Evolutionary conservation across 2,888 invertebrate species (phyloP).

Genomic region (Sarcophaga subvicina): DNA sequence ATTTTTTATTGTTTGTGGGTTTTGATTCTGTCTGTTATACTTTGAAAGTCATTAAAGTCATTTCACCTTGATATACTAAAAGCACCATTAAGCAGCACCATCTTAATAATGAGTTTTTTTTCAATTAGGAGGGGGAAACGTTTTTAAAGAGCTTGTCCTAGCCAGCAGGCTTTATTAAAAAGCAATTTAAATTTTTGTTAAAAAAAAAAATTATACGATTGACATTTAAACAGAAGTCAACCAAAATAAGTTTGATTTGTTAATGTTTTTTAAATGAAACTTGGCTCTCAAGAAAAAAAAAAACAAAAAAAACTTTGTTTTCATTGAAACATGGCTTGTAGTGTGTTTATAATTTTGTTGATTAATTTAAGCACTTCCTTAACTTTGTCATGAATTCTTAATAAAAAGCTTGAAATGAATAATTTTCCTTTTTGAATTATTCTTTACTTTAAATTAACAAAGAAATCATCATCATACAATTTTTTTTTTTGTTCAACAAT

Average conservation of each 20-base stretch:
- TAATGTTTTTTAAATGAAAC: neutral
- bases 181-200: neutral
- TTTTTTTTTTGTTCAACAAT: conserved; percentile 51
- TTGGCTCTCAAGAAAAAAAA: neutral
- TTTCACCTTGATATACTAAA: conserved; percentile 52
- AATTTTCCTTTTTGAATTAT: conserved; percentile 13
- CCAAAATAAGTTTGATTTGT: neutral
- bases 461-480: conserved; percentile 13
- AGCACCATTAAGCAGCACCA: neutral
- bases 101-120: neutral
- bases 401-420: conserved; percentile 47
- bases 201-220: conserved; percentile 10
- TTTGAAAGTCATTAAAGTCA: neutral
- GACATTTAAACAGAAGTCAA: conserved; percentile 40
- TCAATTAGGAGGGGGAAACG: neutral
- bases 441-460: conserved; percentile 42
- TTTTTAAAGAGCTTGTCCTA: conserved; percentile 23
- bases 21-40: neutral
- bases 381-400: conserved; percentile 51
- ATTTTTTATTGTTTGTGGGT: no score
- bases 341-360: no score
- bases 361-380: conserved; percentile 40
- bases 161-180: conserved; percentile 14
- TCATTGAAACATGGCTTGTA: neutral
- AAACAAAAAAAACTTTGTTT: neutral